Evolutionary conservation across 2,888 invertebrate genomes (phyloP).

Genomic region (Heteromurus nitidus): DNA sequence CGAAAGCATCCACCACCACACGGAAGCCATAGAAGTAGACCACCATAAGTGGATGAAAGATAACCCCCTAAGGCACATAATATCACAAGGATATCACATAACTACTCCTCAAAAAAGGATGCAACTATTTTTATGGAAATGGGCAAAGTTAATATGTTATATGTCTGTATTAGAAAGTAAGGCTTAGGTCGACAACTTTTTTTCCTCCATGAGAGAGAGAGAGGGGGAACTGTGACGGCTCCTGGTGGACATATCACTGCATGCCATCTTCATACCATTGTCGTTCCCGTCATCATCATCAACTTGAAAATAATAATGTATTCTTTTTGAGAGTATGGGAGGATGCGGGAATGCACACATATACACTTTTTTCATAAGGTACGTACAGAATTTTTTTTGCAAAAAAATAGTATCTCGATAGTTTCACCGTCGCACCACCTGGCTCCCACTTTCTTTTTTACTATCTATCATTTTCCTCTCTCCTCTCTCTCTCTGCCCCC

Average conservation of each 20-base stretch:
- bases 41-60: too few species aligned
- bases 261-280: background rate
- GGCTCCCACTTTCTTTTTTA: constrained; percentile 4
- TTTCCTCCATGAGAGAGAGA: background rate
- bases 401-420: too few species aligned
- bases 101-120: background rate
- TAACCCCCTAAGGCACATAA: too few species aligned
- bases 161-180: background rate
- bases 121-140: constrained; percentile 9
- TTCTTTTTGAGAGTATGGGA: background rate
- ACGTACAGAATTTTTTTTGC: too few species aligned
- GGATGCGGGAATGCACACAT: background rate
- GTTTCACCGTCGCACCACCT: constrained; percentile 10
- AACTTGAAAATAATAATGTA: background rate
- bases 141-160: constrained; percentile 3
- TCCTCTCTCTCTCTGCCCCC: constrained; percentile 18
- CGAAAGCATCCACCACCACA: too few species aligned
- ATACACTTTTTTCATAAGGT: background rate
- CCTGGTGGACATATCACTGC: background rate
- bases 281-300: background rate
- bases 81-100: too few species aligned
- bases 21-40: too few species aligned
- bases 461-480: background rate
- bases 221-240: background rate
- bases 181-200: background rate